These are phyloP conservation scores for Strigops habroptila DNA, from an alignment of 2,113 vertebrate species.

Conservation along the genomic window DNA sequence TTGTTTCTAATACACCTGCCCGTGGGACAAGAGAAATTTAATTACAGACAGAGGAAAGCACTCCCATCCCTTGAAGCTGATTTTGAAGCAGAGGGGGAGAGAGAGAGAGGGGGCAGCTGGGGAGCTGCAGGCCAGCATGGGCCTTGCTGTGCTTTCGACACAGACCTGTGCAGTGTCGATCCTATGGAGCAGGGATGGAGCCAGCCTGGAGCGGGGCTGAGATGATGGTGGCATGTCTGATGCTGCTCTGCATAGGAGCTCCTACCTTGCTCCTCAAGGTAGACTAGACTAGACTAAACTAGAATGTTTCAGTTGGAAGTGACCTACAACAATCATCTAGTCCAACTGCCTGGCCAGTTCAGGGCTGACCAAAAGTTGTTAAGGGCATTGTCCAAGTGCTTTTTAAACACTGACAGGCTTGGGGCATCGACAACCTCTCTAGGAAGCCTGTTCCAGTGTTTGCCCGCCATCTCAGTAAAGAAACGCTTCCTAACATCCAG, in stretches of 20 bases:
- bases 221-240: background rate
- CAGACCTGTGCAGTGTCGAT: accelerated
- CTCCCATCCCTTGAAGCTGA: background rate
- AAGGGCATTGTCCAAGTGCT: background rate
- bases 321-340: background rate
- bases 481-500: background rate
- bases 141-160: accelerated
- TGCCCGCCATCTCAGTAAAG: background rate
- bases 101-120: accelerated
- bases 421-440: accelerated
- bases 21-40: background rate
- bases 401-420: background rate
- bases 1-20: background rate
- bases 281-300: background rate
- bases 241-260: accelerated
- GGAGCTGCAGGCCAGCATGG: background rate
- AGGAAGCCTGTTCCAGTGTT: background rate
- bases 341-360: background rate
- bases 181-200: background rate
- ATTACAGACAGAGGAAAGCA: background rate
- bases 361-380: background rate
- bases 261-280: background rate
- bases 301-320: background rate
- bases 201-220: background rate
- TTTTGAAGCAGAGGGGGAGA: background rate